Conservation (phyloP, 2,888 invertebrate species). For the Entomobrya proxima region DNA sequence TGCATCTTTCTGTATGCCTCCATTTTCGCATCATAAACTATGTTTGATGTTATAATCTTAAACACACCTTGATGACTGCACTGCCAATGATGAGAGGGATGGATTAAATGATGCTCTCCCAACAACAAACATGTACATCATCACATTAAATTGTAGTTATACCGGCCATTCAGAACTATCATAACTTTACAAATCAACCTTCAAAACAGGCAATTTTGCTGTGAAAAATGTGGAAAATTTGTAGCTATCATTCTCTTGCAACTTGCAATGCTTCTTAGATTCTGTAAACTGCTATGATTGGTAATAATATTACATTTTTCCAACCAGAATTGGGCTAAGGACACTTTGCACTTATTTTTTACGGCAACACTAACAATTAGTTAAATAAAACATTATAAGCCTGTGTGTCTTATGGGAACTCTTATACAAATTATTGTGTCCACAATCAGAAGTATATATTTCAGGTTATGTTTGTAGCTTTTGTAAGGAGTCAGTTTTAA, state of each 20-base stretch:
- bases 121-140: neutral
- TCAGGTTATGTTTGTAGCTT: neutral
- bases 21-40: neutral
- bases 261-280: neutral
- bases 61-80: too few relatives aligned
- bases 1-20: too few relatives aligned
- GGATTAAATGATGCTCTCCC: too few relatives aligned
- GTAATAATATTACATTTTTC: conserved; percentile 45
- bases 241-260: conserved; percentile 1
- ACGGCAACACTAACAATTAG: neutral
- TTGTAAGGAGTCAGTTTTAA: neutral
- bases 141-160: neutral
- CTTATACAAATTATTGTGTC: neutral
- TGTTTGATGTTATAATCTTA: too few relatives aligned
- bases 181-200: conserved; percentile 31
- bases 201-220: conserved; percentile 35
- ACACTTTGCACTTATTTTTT: conserved; percentile 38
- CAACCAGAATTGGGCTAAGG: conserved; percentile 67
- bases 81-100: too few relatives aligned
- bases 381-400: neutral
- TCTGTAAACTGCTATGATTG: neutral
- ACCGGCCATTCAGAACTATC: conserved; percentile 4
- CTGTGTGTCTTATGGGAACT: neutral
- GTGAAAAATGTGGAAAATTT: conserved; percentile 56
- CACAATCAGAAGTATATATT: neutral